A percentile compares a stretch with the other conserved stretches of the same genome.
phyloP scores from a whole-genome alignment of 2,888 invertebrate genomes.

The Saturnia pavonia region DNA sequence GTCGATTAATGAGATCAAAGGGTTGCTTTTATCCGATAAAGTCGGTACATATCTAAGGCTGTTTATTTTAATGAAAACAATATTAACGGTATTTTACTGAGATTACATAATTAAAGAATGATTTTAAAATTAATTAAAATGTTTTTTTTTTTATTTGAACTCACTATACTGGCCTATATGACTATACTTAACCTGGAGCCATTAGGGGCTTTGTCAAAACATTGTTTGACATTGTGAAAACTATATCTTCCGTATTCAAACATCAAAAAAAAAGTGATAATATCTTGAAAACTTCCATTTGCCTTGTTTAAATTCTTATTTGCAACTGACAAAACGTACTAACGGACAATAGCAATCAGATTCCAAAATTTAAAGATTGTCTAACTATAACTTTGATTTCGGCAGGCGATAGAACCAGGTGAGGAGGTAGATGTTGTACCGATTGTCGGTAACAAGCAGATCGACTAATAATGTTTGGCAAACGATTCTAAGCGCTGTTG shows the following conservation, averaged over 20 bases:
- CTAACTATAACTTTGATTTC: not conserved
- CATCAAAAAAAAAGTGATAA: not conserved
- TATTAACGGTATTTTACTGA: not conserved
- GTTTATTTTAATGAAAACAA: constrained; percentile 17
- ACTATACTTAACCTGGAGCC: too few relatives aligned
- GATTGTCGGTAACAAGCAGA: not conserved
- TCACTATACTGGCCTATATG: too few relatives aligned
- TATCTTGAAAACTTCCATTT: not conserved
- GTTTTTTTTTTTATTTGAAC: too few relatives aligned
- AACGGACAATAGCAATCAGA: not conserved
- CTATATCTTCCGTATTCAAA: not conserved
- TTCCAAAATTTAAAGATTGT: not conserved
- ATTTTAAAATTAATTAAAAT: not conserved
- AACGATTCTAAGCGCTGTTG: not conserved
- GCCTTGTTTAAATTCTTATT: not conserved
- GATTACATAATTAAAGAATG: not conserved
- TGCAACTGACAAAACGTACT: not conserved
- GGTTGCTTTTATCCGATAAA: constrained; percentile 47
- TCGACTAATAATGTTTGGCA: not conserved
- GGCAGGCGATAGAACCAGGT: not conserved
- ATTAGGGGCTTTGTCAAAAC: too few relatives aligned
- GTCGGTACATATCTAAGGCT: constrained; percentile 37
- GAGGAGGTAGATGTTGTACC: not conserved
- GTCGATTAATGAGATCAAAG: constrained; percentile 61
- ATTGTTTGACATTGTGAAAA: not conserved